Conservation (phyloP, 2,113 vertebrate genomes). For the Hyaena hyaena region DNA sequence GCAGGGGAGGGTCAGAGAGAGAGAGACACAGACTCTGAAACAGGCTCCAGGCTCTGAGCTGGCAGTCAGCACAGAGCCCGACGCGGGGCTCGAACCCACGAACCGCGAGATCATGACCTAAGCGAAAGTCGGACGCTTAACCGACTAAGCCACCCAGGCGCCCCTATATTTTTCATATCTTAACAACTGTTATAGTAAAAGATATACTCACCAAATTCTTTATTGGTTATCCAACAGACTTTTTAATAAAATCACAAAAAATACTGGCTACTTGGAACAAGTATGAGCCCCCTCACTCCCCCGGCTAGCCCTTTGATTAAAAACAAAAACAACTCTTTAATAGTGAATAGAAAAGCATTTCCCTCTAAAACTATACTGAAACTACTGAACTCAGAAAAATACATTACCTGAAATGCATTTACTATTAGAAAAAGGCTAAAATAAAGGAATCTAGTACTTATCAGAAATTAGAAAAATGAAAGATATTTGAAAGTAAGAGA, state of each 20-base stretch:
- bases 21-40: too few relatives aligned
- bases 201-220: neutral
- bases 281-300: neutral
- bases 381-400: neutral
- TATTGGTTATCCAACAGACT: neutral
- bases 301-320: neutral
- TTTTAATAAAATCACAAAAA: neutral
- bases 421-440: conserved; percentile 1
- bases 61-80: too few relatives aligned
- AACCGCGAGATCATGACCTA: too few relatives aligned
- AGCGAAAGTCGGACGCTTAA: too few relatives aligned
- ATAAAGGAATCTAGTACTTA: neutral
- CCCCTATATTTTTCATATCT: neutral
- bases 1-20: too few relatives aligned
- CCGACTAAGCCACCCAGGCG: too few relatives aligned
- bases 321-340: neutral
- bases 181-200: neutral
- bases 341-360: neutral
- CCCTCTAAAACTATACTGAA: neutral
- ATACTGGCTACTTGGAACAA: neutral
- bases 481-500: neutral
- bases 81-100: too few relatives aligned
- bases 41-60: too few relatives aligned
- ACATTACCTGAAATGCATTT: conserved; percentile 12
- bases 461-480: neutral